Conservation (phyloP, 2,113 vertebrate species). For the Seriola aureovittata region DNA sequence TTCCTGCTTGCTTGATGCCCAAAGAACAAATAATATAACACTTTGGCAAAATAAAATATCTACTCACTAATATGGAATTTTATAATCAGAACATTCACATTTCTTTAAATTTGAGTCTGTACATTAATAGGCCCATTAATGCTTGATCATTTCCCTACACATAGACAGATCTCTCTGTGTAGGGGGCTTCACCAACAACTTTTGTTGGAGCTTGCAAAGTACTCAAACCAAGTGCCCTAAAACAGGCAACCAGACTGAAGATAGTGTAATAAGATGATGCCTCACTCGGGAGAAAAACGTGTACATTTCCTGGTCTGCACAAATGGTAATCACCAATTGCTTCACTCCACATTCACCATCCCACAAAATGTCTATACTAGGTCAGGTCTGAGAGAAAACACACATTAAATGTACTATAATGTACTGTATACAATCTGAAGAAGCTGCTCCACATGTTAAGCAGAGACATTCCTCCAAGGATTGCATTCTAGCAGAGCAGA, state of each 20-base stretch:
- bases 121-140: neutral
- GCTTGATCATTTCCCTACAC: neutral
- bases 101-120: neutral
- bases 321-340: neutral
- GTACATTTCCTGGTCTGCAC: neutral
- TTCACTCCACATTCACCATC: neutral
- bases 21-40: neutral
- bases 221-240: neutral
- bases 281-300: neutral
- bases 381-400: too few species aligned
- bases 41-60: neutral
- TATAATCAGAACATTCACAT: neutral
- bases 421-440: too few species aligned
- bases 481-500: too few species aligned
- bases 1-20: neutral
- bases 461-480: too few species aligned
- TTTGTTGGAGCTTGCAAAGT: constrained; percentile 18
- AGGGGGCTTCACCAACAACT: neutral
- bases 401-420: too few species aligned
- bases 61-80: neutral
- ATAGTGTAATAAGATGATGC: neutral
- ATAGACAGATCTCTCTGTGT: neutral
- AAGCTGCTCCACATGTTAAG: too few species aligned
- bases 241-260: constrained; percentile 25
- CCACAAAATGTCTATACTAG: too few species aligned